Percentiles rank a stretch among this genome's conserved stretches.
phyloP scores from a whole-genome alignment of 2,888 invertebrate genomes.

The Eupithecia centaureata region DNA sequence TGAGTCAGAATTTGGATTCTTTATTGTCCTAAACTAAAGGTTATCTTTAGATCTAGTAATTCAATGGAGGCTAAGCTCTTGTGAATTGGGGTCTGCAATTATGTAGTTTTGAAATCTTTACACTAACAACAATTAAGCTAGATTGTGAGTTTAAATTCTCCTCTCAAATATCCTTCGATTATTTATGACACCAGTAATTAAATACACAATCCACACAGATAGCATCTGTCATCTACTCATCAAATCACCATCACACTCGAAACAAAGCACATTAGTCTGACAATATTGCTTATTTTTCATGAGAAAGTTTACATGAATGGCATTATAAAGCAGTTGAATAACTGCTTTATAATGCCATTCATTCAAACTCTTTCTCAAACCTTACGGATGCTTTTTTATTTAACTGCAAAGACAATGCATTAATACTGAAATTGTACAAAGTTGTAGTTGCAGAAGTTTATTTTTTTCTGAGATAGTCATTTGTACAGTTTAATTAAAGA shows the following conservation, averaged over 20 bases:
- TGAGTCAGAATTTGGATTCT: constrained; percentile 29
- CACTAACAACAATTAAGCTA: neutral
- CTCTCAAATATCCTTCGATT: too few relatives aligned
- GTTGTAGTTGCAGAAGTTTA: too few relatives aligned
- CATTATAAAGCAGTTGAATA: neutral
- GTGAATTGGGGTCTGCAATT: neutral
- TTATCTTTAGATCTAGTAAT: constrained; percentile 13
- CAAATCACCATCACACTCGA: neutral
- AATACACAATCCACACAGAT: too few relatives aligned
- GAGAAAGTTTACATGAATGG: neutral
- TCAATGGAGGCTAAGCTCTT: neutral
- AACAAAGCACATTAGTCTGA: neutral
- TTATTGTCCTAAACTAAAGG: constrained; percentile 19
- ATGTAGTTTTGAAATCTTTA: neutral
- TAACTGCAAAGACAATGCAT: neutral
- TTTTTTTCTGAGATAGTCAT: too few relatives aligned
- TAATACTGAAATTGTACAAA: too few relatives aligned
- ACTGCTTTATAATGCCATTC: too few relatives aligned
- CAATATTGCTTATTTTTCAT: neutral
- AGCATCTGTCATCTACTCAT: neutral
- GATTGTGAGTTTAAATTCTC: neutral
- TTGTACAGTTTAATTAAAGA: too few relatives aligned
- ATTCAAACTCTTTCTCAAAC: too few relatives aligned
- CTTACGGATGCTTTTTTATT: neutral
- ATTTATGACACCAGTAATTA: too few relatives aligned